Conservation (phyloP, 2,888 invertebrate genomes). For the Abrostola triplasia region DNA sequence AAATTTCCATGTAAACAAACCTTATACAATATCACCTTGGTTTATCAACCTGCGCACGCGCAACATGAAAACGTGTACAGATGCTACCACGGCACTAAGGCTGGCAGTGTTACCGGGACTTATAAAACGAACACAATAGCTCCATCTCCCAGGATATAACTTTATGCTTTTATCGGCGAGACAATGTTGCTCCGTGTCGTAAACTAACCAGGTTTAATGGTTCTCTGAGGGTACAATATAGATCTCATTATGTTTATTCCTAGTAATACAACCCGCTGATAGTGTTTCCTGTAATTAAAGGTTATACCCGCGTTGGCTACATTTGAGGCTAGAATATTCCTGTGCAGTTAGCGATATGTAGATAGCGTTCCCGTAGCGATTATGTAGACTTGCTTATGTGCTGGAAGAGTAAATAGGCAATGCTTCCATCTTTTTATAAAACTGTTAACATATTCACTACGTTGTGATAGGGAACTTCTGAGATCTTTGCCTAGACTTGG, state of each 20-base stretch:
- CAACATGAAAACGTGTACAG: slow-evolving; percentile 69
- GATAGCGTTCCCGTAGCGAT: no score
- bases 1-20: neutral
- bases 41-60: slow-evolving; percentile 55
- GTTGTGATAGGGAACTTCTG: no score
- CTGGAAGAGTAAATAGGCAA: no score
- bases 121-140: slow-evolving; percentile 67
- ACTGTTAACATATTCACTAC: no score
- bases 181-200: slow-evolving; percentile 40
- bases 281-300: neutral
- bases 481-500: no score
- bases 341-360: no score
- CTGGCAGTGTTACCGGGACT: slow-evolving; percentile 50
- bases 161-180: slow-evolving; percentile 48
- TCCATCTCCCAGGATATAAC: slow-evolving; percentile 60
- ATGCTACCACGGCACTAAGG: slow-evolving; percentile 65
- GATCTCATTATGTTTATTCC: neutral
- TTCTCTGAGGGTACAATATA: neutral
- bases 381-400: no score
- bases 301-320: neutral
- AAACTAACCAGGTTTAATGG: slow-evolving; percentile 32
- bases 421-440: no score
- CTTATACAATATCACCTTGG: slow-evolving; percentile 31
- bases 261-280: neutral
- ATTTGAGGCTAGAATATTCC: no score